Evolutionary conservation across 2,797 vertebrate species (phyloP).

Genomic region (Petrocephalus schoutedeni): DNA sequence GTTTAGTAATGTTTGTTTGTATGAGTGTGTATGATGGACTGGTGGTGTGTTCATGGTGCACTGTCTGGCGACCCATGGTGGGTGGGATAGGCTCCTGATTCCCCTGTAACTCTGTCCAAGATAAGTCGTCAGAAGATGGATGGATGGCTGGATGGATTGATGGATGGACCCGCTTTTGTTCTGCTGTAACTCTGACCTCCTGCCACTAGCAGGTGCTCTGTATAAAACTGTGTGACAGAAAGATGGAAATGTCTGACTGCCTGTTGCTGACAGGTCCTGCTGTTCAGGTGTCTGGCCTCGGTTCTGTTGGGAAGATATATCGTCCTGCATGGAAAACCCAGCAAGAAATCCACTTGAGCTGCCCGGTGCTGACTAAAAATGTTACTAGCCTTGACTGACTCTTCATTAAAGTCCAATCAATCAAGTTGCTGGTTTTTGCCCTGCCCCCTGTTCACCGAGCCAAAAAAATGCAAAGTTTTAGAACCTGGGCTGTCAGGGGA

Average conservation of each 20-base stretch:
- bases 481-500: constrained; percentile 22
- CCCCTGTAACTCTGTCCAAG: neutral
- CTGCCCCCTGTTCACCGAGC: neutral
- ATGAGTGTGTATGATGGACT: neutral
- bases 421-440: constrained; percentile 11
- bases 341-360: constrained; percentile 12
- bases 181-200: constrained; percentile 10
- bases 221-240: neutral
- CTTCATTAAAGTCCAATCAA: constrained; percentile 40
- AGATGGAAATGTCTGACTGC: neutral
- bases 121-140: neutral
- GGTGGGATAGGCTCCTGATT: neutral
- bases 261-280: constrained; percentile 11
- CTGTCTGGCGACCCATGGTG: neutral
- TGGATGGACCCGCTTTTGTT: neutral
- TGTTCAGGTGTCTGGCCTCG: neutral
- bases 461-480: constrained; percentile 15
- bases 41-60: neutral
- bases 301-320: constrained; percentile 30
- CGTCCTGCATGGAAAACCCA: neutral
- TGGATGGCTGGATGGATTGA: neutral
- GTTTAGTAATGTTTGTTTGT: neutral
- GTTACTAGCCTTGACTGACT: constrained; percentile 32
- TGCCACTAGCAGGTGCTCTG: constrained; percentile 1
- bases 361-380: constrained; percentile 26